Conservation (phyloP, 2,888 invertebrate species). For the Hymenopus coronatus region DNA sequence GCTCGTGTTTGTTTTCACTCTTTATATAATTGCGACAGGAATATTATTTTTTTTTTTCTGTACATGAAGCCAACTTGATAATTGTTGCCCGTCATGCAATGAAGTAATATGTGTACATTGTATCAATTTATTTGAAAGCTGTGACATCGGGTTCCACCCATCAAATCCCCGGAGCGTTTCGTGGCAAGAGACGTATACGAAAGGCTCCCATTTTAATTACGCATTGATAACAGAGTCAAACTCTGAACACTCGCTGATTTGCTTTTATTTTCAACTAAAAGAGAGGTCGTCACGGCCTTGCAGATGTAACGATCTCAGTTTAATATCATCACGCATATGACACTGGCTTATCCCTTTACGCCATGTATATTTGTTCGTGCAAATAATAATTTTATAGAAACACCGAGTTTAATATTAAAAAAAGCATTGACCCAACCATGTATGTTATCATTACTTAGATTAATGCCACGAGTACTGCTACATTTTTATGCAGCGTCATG, state of each 20-base stretch:
- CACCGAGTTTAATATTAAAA: background rate
- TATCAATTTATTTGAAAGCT: background rate
- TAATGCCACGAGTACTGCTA: background rate
- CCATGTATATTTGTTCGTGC: background rate
- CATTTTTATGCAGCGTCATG: background rate
- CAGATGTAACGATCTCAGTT: background rate
- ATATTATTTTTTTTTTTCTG: background rate
- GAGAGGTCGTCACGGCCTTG: background rate
- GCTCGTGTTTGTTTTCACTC: background rate
- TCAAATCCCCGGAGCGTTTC: background rate
- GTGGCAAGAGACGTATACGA: background rate
- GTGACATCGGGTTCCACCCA: background rate
- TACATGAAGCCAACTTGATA: background rate
- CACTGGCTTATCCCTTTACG: background rate
- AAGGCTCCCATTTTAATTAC: background rate
- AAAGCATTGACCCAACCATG: background rate
- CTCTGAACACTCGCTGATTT: background rate
- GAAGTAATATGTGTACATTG: background rate
- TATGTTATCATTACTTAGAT: background rate
- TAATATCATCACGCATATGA: background rate
- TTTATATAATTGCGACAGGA: background rate
- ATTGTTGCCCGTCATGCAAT: background rate
- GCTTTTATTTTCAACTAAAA: background rate
- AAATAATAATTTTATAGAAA: background rate
- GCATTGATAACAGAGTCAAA: background rate